Evolutionary conservation across 1,140 invertebrate species (phyloP).

Genomic region (Hycleus cichorii): DNA sequence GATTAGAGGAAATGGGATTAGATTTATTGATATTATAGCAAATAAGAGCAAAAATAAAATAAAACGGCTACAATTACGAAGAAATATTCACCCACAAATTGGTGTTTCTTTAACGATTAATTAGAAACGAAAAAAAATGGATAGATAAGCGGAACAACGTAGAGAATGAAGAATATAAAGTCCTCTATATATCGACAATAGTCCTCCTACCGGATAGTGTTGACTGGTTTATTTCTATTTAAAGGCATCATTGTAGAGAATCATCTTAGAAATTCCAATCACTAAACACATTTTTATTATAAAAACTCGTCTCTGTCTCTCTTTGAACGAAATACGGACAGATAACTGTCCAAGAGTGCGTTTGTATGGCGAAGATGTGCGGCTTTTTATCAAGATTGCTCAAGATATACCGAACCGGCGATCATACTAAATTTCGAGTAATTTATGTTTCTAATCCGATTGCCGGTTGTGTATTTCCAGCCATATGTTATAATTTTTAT

Average conservation of each 20-base stretch:
- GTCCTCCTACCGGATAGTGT: constrained; percentile 14
- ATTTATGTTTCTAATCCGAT: too few relatives aligned
- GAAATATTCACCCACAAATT: background rate
- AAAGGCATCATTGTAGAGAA: constrained; percentile 12
- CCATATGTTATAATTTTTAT: too few relatives aligned
- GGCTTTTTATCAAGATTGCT: background rate
- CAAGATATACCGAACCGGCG: too few relatives aligned
- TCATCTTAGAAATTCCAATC: constrained; percentile 19
- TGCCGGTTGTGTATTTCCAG: too few relatives aligned
- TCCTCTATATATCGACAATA: background rate
- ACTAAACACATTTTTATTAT: constrained; percentile 5
- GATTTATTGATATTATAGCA: too few relatives aligned
- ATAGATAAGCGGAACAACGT: too few relatives aligned
- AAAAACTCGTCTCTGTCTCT: constrained; percentile 12
- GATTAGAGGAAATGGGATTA: too few relatives aligned
- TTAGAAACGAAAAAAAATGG: too few relatives aligned
- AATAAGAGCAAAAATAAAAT: background rate
- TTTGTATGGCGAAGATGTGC: background rate
- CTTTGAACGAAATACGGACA: background rate
- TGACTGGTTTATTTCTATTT: constrained; percentile 10
- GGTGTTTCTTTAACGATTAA: too few relatives aligned
- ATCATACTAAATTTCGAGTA: too few relatives aligned
- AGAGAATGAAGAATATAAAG: too few relatives aligned
- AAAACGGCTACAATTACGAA: background rate
- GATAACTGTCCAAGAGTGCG: constrained; percentile 3